phyloP scores from a whole-genome alignment of 53 echinoderm and acorn worm species.

The Apostichopus leukothele region DNA sequence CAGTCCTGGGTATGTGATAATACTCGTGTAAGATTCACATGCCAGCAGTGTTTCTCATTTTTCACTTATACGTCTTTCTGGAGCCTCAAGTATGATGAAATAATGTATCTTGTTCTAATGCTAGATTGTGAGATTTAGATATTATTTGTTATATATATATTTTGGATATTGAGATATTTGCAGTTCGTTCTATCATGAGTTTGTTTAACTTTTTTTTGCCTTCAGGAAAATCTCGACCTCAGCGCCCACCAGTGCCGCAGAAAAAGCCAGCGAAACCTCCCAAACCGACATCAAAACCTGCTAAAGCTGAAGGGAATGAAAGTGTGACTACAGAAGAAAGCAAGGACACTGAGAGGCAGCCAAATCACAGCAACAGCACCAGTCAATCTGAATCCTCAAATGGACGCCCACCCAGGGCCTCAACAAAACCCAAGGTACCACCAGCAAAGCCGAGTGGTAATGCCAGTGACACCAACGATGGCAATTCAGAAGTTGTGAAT shows the following conservation, averaged over 20 bases:
- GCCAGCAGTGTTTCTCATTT: too few relatives aligned
- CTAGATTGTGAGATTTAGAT: too few relatives aligned
- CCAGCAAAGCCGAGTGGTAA: background rate
- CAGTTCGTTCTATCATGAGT: too few relatives aligned
- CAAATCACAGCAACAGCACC: background rate
- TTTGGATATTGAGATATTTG: too few relatives aligned
- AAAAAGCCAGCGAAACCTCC: slow-evolving; percentile 22
- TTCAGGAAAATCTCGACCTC: slow-evolving; percentile 8
- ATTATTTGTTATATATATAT: too few relatives aligned
- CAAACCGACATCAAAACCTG: background rate
- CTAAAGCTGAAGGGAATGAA: background rate
- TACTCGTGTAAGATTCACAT: too few relatives aligned
- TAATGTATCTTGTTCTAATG: too few relatives aligned
- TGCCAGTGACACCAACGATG: background rate
- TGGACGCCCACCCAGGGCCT: background rate
- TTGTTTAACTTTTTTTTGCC: background rate
- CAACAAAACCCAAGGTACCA: background rate
- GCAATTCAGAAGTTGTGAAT: background rate
- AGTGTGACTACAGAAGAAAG: background rate
- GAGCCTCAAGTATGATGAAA: too few relatives aligned
- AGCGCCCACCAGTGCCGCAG: background rate
- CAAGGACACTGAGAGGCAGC: background rate
- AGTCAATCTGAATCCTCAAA: background rate
- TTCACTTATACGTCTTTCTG: too few relatives aligned
- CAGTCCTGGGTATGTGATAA: too few relatives aligned